Base-by-base conservation (phyloP, 2,797 vertebrate genomes). In the Sciaenops ocellatus region DNA sequence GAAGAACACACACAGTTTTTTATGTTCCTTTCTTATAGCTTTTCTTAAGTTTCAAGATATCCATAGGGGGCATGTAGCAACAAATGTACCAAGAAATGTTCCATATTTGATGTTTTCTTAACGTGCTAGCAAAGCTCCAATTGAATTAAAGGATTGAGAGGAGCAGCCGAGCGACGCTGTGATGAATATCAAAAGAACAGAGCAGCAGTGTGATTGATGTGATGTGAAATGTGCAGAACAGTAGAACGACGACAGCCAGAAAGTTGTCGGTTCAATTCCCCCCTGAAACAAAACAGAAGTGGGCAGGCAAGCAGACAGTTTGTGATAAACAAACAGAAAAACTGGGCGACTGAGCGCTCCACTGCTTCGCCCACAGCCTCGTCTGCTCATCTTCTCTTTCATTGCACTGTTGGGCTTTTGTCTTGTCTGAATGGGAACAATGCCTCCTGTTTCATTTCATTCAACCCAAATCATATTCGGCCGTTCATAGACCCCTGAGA, bases 221-320 rank as follows among this genome's bases (percentile, higher is more conserved):
- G 66, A 63, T 68, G 81, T 79, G 68, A 87, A 76, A 69, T 62
- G 75, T 76, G 77, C 65, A 79, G 52, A 48, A 47, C 48, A 44
- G 65, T 30, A 30, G 46, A 82, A 56, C 30, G 18, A 22, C 2
- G 10, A 38, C 11, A 22, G 62, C 41, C 64, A 60, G 46, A 65
- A 44, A 42, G 73, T 60, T 61, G 66, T 69, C 15, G 57, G 74
- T 75, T 75, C 59, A 59, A 48, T 48, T 38, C 41, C 47, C 42
- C 41, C 41, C 44, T 1, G 6, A 24, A 60, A 46, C 13, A n/a
- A 9, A 59, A 20, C 12, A 6, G 24, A 26, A 41, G 68, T 15
- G 34, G 16, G 71, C 65, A 54, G 65, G 17, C 13, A 5, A 56
- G 30, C 63, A 38, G 55, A 22, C 46, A 16, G 15, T 1, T 26